Conservation (phyloP, 1,140 invertebrate species). For the Calliopsis andreniformis region DNA sequence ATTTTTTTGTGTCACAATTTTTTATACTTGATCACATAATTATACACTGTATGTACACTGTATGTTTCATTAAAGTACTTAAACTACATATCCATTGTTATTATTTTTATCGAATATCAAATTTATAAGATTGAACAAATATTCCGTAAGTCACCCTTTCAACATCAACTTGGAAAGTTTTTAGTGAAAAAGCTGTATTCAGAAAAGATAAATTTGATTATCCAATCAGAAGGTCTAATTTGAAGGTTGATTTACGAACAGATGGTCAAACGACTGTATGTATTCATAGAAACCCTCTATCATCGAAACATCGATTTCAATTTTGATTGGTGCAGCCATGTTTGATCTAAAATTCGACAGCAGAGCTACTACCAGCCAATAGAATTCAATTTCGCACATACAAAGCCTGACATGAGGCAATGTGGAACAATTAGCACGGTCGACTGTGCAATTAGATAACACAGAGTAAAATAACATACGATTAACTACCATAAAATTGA, state of each 20-base stretch:
- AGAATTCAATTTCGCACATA: too few relatives aligned
- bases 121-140: conserved; percentile 10
- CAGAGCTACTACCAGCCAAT: too few relatives aligned
- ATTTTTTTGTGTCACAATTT: conserved; percentile 69
- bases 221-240: conserved; percentile 50
- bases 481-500: too few relatives aligned
- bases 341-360: too few relatives aligned
- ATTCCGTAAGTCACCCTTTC: conserved; percentile 45
- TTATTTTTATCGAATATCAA: neutral
- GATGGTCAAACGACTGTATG: conserved; percentile 44
- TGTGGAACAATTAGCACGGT: too few relatives aligned
- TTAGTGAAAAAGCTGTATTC: conserved; percentile 18
- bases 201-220: conserved; percentile 27
- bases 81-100: conserved; percentile 21
- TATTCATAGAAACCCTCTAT: too few relatives aligned
- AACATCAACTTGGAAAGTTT: conserved; percentile 58
- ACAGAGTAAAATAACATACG: too few relatives aligned
- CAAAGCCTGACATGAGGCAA: too few relatives aligned
- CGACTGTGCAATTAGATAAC: too few relatives aligned
- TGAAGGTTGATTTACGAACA: conserved; percentile 16
- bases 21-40: conserved; percentile 57
- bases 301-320: too few relatives aligned
- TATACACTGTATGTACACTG: conserved; percentile 13
- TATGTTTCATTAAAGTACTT: neutral
- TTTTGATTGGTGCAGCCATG: too few relatives aligned